Evolutionary conservation across 2,113 vertebrate genomes (phyloP).

Genomic region (Oxyruncus cristatus): DNA sequence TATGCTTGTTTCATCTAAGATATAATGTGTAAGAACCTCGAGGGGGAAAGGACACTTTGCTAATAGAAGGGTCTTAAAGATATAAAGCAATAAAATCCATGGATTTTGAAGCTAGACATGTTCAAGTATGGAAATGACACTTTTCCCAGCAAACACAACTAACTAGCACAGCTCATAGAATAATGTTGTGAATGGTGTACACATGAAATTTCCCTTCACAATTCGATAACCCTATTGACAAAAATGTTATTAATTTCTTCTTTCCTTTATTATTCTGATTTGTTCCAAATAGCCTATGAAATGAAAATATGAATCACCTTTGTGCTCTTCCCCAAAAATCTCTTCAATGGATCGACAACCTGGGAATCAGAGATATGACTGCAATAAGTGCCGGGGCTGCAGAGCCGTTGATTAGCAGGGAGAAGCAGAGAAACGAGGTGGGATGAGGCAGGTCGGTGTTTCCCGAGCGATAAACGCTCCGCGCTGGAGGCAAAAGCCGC

Average conservation of each 20-base stretch:
- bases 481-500: not conserved
- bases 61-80: not conserved
- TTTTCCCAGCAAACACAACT: not conserved
- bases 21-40: not conserved
- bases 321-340: not conserved
- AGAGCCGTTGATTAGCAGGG: fast-evolving
- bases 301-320: not conserved
- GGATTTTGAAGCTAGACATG: not conserved
- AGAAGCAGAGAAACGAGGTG: too few species aligned
- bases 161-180: not conserved
- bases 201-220: not conserved
- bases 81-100: not conserved
- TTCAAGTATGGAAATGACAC: not conserved
- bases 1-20: not conserved
- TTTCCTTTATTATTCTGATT: not conserved
- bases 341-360: too few species aligned
- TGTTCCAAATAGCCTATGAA: fast-evolving
- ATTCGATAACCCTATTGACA: not conserved
- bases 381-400: too few species aligned
- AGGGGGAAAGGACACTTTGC: not conserved
- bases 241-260: not conserved
- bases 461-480: not conserved
- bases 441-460: fast-evolving
- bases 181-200: not conserved
- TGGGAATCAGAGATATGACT: too few species aligned